Base-by-base conservation (phyloP, 2,797 vertebrate species). In the Synaphobranchus kaupii region DNA sequence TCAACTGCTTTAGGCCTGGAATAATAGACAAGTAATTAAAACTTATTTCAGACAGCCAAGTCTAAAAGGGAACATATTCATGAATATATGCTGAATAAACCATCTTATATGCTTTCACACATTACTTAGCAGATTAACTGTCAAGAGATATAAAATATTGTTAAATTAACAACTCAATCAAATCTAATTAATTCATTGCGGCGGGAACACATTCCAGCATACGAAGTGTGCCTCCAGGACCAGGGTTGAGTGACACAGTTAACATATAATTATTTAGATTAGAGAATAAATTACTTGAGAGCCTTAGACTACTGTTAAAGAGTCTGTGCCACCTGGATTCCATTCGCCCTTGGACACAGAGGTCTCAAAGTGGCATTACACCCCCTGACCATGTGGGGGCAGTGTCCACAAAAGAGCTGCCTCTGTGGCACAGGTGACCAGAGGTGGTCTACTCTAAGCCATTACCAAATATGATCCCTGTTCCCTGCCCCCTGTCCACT, bases 111-210 rank as follows among this genome's bases (percentile, higher is more conserved):
- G 17, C 39, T 47, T 48, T 25, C 44, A 47, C 44, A 47, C 39
- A 80, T 47, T 44, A 47, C 39, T 80, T 80, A 47, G 17, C 17
- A 80, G 76, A 80, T 48, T 80, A 80, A 80, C 76, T 80, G 76
- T 25, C 39, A 47, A 80, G 76, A 80, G 39, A 80, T 76, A 31
- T 71, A 28, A 71, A 71, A 34, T 28, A 71, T 8, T 71, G 73
- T 76, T 76, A 44, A 8, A 44, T 76, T 76, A 76, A 76, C 73
- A 76, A 13, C 12, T 22, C 39, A 80, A 25, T 80, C 39, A 80
- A 48, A 80, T 28, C 39, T 47, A 47, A 80, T 47, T 80, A 22
- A 22, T 80, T 25, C 22, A 25, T 47, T 8, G 20, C 44, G 1
- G 44, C 17, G 17, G 44, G 76, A 76, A 44, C 10, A 76, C 4